phyloP scores from a whole-genome alignment of 2,888 invertebrate genomes.

The Psylliodes chrysocephalus region DNA sequence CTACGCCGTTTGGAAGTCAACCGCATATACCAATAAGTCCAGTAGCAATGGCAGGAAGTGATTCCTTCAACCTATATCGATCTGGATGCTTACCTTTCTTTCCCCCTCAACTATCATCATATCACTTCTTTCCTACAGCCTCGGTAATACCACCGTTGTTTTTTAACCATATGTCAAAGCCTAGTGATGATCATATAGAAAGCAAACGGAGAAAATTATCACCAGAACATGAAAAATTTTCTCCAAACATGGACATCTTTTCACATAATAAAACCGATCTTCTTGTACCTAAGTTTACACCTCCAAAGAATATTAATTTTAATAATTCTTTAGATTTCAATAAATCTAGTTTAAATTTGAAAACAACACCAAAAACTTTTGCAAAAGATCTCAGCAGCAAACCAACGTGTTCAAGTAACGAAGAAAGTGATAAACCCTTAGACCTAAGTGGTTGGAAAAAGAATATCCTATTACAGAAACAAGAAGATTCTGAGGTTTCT shows the following conservation, averaged over 20 bases:
- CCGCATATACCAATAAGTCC: slow-evolving; percentile 55
- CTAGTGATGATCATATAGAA: slow-evolving; percentile 68
- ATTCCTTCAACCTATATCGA: slow-evolving; percentile 78
- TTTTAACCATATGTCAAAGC: slow-evolving; percentile 67
- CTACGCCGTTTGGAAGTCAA: slow-evolving; percentile 59
- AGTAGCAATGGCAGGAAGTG: slow-evolving; percentile 57
- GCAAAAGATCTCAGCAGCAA: neutral
- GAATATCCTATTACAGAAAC: slow-evolving; percentile 17
- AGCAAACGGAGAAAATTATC: slow-evolving; percentile 36
- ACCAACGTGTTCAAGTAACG: slow-evolving; percentile 52
- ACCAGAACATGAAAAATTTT: slow-evolving; percentile 29
- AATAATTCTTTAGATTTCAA: neutral
- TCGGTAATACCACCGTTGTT: slow-evolving; percentile 73
- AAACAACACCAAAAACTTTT: slow-evolving; percentile 5
- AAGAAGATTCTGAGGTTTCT: slow-evolving; percentile 8
- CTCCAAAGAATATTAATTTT: slow-evolving; percentile 43
- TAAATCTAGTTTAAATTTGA: neutral
- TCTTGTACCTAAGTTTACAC: neutral
- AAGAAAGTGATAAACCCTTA: slow-evolving; percentile 74
- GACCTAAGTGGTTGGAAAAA: slow-evolving; percentile 72
- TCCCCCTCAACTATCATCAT: slow-evolving; percentile 69
- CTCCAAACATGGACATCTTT: slow-evolving; percentile 29
- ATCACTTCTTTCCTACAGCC: slow-evolving; percentile 63
- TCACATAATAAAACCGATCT: slow-evolving; percentile 23
- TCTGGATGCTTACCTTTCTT: slow-evolving; percentile 71